phyloP scores from a whole-genome alignment of 1,140 invertebrate species.

The Ephestia elutella region DNA sequence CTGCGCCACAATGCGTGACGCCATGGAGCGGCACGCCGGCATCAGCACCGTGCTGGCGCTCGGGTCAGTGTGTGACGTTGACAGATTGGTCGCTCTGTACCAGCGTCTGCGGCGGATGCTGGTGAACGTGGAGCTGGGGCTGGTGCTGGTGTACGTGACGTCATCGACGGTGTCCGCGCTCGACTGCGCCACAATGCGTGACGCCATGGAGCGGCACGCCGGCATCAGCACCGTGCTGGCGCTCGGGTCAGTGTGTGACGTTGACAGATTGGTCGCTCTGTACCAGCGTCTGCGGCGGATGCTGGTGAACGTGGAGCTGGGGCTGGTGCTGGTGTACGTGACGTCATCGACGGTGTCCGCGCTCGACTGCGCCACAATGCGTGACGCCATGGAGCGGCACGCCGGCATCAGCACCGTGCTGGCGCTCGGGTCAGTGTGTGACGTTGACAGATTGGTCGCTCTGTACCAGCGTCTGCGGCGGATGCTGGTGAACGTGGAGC shows the following conservation, averaged over 20 bases:
- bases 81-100: constrained; percentile 29
- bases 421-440: constrained; percentile 34
- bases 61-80: constrained; percentile 28
- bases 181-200: constrained; percentile 34
- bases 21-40: constrained; percentile 41
- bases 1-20: constrained; percentile 35
- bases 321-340: constrained; percentile 39
- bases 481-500: constrained; percentile 32
- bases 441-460: constrained; percentile 15
- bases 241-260: constrained; percentile 30
- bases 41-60: constrained; percentile 29
- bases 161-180: constrained; percentile 31
- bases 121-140: constrained; percentile 33
- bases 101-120: constrained; percentile 35
- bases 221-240: constrained; percentile 25
- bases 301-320: constrained; percentile 36
- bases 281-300: constrained; percentile 36
- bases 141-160: constrained; percentile 39
- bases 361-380: constrained; percentile 31
- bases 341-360: constrained; percentile 33
- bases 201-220: constrained; percentile 47
- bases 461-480: constrained; percentile 38
- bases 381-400: constrained; percentile 46
- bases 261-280: constrained; percentile 21
- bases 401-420: constrained; percentile 27